Evolutionary conservation across 2,797 vertebrate genomes (phyloP).

Genomic region (Tarsius wallacei): DNA sequence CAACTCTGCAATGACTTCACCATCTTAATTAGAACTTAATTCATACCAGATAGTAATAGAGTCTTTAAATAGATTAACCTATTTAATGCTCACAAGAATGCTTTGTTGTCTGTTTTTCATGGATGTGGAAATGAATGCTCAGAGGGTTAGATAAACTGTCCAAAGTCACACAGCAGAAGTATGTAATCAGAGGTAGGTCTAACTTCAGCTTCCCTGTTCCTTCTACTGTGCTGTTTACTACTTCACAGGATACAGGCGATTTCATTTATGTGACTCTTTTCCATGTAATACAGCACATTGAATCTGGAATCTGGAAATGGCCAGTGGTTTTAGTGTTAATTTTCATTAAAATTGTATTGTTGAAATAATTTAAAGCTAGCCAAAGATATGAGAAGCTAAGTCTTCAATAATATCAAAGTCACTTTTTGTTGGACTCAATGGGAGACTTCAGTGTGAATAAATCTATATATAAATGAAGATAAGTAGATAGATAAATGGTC

Average conservation of each 20-base stretch:
- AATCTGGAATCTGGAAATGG: background rate
- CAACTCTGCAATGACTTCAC: background rate
- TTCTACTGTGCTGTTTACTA: background rate
- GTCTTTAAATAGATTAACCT: background rate
- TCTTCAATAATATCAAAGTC: slow-evolving; percentile 3
- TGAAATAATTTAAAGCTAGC: background rate
- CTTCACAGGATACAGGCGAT: background rate
- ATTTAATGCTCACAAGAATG: background rate
- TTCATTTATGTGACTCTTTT: background rate
- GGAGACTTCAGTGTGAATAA: background rate
- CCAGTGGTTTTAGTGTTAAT: background rate
- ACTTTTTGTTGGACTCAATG: background rate
- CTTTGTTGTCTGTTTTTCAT: background rate
- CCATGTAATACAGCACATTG: background rate
- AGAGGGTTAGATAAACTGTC: slow-evolving; percentile 12
- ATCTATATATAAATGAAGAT: background rate
- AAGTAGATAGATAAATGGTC: background rate
- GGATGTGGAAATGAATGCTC: background rate
- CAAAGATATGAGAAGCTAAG: background rate
- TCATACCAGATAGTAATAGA: background rate
- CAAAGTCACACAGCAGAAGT: background rate
- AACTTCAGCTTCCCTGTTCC: background rate
- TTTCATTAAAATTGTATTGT: background rate
- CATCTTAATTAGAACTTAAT: background rate
- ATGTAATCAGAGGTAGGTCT: background rate